Evolutionary conservation across 2,797 vertebrate genomes (phyloP).

Genomic region (Hoplostethus mediterraneus): DNA sequence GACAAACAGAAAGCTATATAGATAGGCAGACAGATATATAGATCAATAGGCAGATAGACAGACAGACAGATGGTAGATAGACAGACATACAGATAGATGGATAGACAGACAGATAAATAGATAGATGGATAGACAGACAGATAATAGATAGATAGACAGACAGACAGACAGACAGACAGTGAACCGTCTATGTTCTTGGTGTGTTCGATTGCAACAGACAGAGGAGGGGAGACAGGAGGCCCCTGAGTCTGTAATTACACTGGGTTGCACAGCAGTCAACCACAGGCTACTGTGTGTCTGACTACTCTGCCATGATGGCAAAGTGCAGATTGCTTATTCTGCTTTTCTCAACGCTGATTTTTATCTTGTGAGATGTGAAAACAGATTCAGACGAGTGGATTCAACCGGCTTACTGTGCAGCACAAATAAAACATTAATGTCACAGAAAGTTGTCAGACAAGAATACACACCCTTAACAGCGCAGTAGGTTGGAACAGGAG

Average conservation of each 20-base stretch:
- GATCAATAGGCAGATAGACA: no score
- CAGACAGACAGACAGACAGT: neutral
- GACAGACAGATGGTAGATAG: no score
- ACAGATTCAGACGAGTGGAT: neutral
- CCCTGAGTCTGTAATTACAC: constrained; percentile 55
- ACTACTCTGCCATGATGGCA: constrained; percentile 39
- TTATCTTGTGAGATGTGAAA: neutral
- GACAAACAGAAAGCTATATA: no score
- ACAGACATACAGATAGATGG: no score
- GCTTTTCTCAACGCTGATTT: constrained; percentile 34
- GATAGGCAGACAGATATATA: no score
- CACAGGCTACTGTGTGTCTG: constrained; percentile 45
- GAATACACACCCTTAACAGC: constrained; percentile 71
- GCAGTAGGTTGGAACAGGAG: neutral
- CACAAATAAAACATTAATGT: constrained; percentile 8
- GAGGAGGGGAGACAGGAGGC: neutral
- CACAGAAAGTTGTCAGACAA: constrained; percentile 63
- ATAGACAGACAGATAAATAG: no score
- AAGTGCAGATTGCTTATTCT: constrained; percentile 20
- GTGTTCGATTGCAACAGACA: no score
- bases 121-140: no score
- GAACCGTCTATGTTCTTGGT: neutral
- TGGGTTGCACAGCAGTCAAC: constrained; percentile 31
- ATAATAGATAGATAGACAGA: no score
- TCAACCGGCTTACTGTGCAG: constrained; percentile 8